Evolutionary conservation across 2,888 invertebrate genomes (phyloP).

Genomic region (Lutraria lutraria): DNA sequence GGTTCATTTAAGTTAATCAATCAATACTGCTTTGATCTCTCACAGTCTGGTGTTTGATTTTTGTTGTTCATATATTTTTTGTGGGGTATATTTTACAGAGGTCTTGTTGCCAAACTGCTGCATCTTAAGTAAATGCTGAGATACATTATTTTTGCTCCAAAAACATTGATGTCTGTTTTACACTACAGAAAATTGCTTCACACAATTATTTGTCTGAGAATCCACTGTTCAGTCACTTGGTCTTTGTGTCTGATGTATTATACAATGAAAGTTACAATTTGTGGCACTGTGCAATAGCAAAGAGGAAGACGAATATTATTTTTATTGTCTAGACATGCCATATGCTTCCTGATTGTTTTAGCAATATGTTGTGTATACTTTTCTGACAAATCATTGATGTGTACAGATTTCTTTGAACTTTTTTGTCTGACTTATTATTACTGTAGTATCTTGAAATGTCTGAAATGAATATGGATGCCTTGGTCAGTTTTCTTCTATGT

Average conservation of each 20-base stretch:
- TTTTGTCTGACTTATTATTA: not conserved
- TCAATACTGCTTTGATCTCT: not conserved
- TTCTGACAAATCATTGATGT: conserved; percentile 22
- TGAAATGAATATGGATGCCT: too few species aligned
- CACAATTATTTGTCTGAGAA: too few species aligned
- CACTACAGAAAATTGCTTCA: too few species aligned
- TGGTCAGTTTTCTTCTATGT: too few species aligned
- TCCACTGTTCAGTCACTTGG: too few species aligned
- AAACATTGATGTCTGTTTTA: too few species aligned
- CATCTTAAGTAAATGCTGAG: too few species aligned
- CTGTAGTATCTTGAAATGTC: too few species aligned
- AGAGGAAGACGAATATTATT: conserved; percentile 1
- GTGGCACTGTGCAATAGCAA: not conserved
- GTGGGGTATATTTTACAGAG: too few species aligned
- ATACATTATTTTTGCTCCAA: too few species aligned
- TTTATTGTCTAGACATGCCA: conserved; percentile 18
- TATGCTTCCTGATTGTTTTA: not conserved
- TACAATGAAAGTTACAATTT: not conserved
- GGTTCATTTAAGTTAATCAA: not conserved
- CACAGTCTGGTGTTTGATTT: not conserved
- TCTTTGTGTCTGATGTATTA: not conserved
- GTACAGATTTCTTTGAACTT: not conserved
- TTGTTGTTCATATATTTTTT: not conserved
- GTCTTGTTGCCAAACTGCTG: too few species aligned
- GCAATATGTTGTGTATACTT: conserved; percentile 13